phyloP scores from a whole-genome alignment of 2,888 invertebrate species.

The Anodontia alba region DNA sequence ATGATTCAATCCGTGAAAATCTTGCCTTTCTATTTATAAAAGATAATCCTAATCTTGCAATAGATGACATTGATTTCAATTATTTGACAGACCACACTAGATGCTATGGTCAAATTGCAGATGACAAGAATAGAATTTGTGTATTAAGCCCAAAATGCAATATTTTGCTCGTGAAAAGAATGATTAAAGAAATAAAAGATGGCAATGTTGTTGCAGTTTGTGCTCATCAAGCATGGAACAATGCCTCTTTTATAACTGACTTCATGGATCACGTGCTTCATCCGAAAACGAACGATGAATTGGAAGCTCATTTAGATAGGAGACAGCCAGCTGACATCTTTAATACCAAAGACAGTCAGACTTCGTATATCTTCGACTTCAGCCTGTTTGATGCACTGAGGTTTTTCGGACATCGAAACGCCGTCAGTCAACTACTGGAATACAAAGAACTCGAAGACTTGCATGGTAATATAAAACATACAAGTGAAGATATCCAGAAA shows the following conservation, averaged over 20 bases:
- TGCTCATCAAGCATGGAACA: background rate
- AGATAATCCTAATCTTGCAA: background rate
- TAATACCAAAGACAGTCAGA: background rate
- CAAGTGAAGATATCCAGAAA: no score
- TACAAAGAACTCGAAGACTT: background rate
- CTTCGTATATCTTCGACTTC: background rate
- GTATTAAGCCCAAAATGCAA: background rate
- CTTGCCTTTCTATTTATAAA: background rate
- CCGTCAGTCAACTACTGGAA: background rate
- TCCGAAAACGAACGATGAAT: background rate
- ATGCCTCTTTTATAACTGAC: background rate
- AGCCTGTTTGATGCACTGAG: background rate
- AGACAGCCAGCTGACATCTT: background rate
- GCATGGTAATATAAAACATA: no score
- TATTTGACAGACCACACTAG: slow-evolving; percentile 7
- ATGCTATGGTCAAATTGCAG: background rate
- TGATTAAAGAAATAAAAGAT: background rate
- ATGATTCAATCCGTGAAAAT: slow-evolving; percentile 3
- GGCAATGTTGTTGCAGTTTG: background rate
- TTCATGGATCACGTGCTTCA: background rate
- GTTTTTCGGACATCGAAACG: background rate
- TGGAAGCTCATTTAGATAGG: background rate
- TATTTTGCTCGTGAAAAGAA: background rate
- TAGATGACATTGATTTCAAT: background rate
- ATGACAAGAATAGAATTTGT: background rate